Evolutionary conservation across 2,113 vertebrate genomes (phyloP), one percentile per base, ranked within the genome.

Genomic region (Sander vitreus): DNA sequence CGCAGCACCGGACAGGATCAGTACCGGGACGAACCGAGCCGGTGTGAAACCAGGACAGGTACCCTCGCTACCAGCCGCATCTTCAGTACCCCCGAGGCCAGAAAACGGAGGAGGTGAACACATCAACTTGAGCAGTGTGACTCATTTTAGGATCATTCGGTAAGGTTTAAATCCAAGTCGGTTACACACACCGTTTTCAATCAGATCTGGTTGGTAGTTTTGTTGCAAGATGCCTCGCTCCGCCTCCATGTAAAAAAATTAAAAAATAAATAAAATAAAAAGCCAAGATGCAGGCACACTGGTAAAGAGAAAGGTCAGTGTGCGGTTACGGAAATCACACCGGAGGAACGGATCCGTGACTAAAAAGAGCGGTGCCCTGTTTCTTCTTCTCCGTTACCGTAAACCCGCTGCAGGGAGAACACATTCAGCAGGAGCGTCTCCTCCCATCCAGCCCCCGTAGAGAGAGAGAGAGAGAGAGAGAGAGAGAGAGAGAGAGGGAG

Each of bases 341-440:
- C 21, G 27, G 57, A 27, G 14, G 15, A 68, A 64, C 60, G 54
- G 73, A 62, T 78, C 85, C 78, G 88, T 55, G 69, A 80, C 58
- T 73, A 71, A 73, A 76, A 63, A 27, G 58, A 73, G 63, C 59
- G 64, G 54, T 30, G 67, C 57, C 73, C 71, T 51, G 39, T 64
- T 76, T 54, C 77, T 51, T 36, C 64, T 27, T 65, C 85, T 80
- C 79, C 81, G 76, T 63, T 62, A 84, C 78, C 72, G 78, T 65
- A 47, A 77, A 76, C 6, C 77, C 71, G 80, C 89, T 92, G 89
- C 90, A 77, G 89, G 83, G 76, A 78, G 72, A 86, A 74, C 72
- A 89, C 88, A 74, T 78, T 83, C 63, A 87, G 88, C 75, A 73
- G 59, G 79, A 89, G 89, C 83, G 85, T 92, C 88, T 83, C 91